Conservation (phyloP, 1,140 invertebrate species). For the Cydia pomonella region DNA sequence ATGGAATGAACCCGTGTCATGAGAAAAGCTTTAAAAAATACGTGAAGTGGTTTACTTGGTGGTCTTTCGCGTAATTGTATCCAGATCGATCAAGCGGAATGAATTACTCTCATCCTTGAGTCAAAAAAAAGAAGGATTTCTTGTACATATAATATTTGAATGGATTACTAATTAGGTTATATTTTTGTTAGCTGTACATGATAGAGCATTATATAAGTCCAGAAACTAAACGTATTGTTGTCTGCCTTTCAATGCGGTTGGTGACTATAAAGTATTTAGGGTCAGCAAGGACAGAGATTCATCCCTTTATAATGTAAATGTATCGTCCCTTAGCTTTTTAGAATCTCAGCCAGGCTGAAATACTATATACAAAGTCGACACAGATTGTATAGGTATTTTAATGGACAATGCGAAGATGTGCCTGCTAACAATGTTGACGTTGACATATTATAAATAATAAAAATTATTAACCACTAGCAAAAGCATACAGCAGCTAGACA, state of each 20-base stretch:
- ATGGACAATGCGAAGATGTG: constrained; percentile 14
- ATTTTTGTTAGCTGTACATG: background rate
- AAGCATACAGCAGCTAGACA: constrained; percentile 9
- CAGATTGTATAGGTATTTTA: background rate
- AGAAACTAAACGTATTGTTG: background rate
- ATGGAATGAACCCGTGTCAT: constrained; percentile 36
- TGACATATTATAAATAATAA: background rate
- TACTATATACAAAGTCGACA: background rate
- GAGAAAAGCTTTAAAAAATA: constrained; percentile 30
- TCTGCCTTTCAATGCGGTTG: constrained; percentile 13
- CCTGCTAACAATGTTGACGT: background rate
- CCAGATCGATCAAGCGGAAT: constrained; percentile 39
- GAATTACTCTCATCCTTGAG: constrained; percentile 42
- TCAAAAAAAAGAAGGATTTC: constrained; percentile 23
- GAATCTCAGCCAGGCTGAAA: background rate
- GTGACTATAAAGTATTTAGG: background rate
- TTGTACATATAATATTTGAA: constrained; percentile 15
- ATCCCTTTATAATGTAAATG: constrained; percentile 20
- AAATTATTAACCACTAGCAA: constrained; percentile 6
- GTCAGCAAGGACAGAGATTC: background rate
- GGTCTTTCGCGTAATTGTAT: constrained; percentile 43
- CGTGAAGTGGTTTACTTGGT: constrained; percentile 42
- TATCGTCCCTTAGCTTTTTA: constrained; percentile 15
- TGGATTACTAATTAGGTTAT: background rate
- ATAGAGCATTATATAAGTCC: background rate